phyloP scores from a whole-genome alignment of 1,140 invertebrate species.

The Aleiodes sp. region DNA sequence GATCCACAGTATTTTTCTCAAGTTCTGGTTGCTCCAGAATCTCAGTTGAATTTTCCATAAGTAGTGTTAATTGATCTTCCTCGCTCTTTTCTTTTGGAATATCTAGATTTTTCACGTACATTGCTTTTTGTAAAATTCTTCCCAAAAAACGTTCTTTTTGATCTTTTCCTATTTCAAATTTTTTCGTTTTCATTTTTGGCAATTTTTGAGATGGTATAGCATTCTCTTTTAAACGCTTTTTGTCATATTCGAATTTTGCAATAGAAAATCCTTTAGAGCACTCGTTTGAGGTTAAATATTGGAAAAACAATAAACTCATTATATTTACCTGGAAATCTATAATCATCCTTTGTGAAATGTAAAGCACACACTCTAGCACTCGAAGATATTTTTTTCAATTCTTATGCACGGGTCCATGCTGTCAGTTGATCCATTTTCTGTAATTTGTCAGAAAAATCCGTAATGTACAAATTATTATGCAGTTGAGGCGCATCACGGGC shows the following conservation, averaged over 20 bases:
- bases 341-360: neutral
- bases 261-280: neutral
- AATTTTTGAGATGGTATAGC: neutral
- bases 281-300: neutral
- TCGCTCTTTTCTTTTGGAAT: neutral
- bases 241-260: conserved; percentile 7
- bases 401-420: neutral
- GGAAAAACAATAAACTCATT: neutral
- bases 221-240: neutral
- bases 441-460: neutral
- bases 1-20: too few species aligned
- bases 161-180: too few species aligned
- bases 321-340: neutral
- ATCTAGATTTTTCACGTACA: neutral
- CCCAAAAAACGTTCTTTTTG: too few species aligned
- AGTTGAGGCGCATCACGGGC: neutral
- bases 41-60: too few species aligned
- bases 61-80: neutral
- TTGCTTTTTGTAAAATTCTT: neutral
- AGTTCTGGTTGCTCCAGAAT: too few species aligned
- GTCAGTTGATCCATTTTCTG: neutral
- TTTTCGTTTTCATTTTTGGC: too few species aligned
- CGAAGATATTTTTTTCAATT: neutral
- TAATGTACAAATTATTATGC: neutral
- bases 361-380: neutral